Base-by-base conservation (phyloP, 2,888 invertebrate species). In the Cerceris ruficornis region DNA sequence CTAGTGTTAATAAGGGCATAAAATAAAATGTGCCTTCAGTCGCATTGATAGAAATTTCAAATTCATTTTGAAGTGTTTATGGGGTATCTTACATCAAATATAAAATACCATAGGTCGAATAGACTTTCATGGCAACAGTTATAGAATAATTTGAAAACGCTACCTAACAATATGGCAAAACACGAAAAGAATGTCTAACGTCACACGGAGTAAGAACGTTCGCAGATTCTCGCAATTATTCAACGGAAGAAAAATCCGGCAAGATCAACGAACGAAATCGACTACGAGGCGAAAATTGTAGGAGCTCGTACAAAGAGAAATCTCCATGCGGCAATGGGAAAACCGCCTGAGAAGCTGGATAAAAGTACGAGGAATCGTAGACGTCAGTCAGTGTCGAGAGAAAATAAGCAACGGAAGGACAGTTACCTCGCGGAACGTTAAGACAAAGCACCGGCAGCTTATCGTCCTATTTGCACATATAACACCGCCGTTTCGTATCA, bases 401-500 rank as follows among this genome's bases (percentile, higher is more conserved):
- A 59, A 57, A 43, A 41, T 59, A 57, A 76, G 64, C 64, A 60
- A 66, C n/a, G 55, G 13, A 50, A 39, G 14, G 57, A 17, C 52
- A 59, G 28, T 50, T 50, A 61, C 49, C 28, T 50, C 28, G 15
- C 14, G 15, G 59, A 58, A 75, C 61, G 72, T 54, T 64, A 59
- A 78, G 74, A 84, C 77, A 75, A 82, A 83, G 75, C 82, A 76
- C 66, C 60, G 50, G 62, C 67, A 59, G 82, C 84, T 85, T 85
- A 85, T 84, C 85, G 72, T 77, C 59, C 58, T 79, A 85, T 85
- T 85, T 85, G 81, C 85, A 70, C 81, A 65, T 67, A 77, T 74
- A 82, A 84, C 77, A 71, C 59, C 39, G 50, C 69, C 69, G 72
- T 82, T 82, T 69, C 77, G 82, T 75, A 84, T 84, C 85, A 75